Percentiles rank a stretch among this genome's conserved stretches.
These are phyloP conservation scores for Nipponacmea schrenckii DNA, from an alignment of 2,888 invertebrate species.

Conservation along the genomic window DNA sequence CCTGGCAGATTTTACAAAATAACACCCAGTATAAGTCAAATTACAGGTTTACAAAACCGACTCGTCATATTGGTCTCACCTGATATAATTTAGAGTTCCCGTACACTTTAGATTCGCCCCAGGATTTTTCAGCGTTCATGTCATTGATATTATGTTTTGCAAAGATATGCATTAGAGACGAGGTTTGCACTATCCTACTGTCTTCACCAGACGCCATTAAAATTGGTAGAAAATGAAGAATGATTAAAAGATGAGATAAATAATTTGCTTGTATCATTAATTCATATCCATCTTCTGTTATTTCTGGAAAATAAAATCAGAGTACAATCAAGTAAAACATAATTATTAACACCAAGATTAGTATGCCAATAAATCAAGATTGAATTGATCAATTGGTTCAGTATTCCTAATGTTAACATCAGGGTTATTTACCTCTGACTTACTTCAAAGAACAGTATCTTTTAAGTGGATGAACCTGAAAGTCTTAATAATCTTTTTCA, in stretches of 20 bases:
- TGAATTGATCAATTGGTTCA: too few species aligned
- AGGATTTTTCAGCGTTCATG: neutral
- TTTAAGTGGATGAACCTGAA: too few species aligned
- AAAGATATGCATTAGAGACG: neutral
- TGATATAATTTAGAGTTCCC: neutral
- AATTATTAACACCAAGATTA: too few species aligned
- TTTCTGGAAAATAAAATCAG: neutral
- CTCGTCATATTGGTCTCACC: neutral
- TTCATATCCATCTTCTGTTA: conserved; percentile 3
- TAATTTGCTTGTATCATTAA: neutral
- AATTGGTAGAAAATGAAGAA: neutral
- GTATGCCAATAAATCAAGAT: too few species aligned
- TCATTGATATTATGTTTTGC: neutral
- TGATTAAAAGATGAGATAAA: neutral
- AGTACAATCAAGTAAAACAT: too few species aligned
- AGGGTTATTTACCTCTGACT: too few species aligned
- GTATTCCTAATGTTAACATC: too few species aligned
- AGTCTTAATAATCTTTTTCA: too few species aligned
- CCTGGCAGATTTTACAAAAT: too few species aligned
- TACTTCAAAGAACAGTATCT: too few species aligned
- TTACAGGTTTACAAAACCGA: too few species aligned
- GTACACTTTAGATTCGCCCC: neutral
- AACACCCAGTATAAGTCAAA: too few species aligned
- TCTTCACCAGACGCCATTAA: neutral
- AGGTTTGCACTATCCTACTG: neutral